phyloP scores from a whole-genome alignment of 2,888 invertebrate species.

The Lithophane socia region DNA sequence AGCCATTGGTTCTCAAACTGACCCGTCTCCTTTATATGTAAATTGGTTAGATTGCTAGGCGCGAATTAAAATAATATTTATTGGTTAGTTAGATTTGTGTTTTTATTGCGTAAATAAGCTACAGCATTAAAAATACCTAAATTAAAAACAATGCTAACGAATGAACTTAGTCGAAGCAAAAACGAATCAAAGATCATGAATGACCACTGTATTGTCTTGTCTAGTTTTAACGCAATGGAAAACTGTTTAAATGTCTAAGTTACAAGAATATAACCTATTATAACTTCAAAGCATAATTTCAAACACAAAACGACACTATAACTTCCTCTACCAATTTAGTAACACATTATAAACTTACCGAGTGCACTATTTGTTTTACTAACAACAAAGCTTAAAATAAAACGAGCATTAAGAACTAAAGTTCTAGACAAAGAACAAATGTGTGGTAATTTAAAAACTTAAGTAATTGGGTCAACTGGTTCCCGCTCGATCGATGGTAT shows the following conservation, averaged over 20 bases:
- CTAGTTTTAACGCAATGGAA: too few species aligned
- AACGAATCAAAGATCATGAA: too few species aligned
- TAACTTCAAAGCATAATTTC: neutral
- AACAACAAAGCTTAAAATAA: conserved; percentile 48
- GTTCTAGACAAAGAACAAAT: conserved; percentile 67
- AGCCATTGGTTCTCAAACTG: conserved; percentile 54
- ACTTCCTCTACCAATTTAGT: conserved; percentile 25
- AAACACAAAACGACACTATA: conserved; percentile 16
- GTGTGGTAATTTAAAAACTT: conserved; percentile 81
- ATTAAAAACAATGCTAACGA: neutral
- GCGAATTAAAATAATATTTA: conserved; percentile 48
- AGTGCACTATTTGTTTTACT: conserved; percentile 57
- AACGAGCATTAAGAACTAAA: conserved; percentile 57
- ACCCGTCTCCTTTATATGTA: conserved; percentile 59
- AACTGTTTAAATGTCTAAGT: neutral
- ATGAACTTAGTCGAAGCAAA: neutral
- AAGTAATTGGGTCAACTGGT: conserved; percentile 86
- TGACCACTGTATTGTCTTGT: neutral
- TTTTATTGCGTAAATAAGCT: conserved; percentile 21
- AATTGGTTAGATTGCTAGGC: conserved; percentile 45
- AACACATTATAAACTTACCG: conserved; percentile 43
- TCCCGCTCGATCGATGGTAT: conserved; percentile 78
- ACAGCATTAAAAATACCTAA: neutral
- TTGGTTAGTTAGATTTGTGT: conserved; percentile 18
- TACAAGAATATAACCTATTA: neutral